Percentiles rank a stretch among this genome's conserved stretches.
Conservation (phyloP, 2,113 vertebrate species). For the Bungarus multicinctus region DNA sequence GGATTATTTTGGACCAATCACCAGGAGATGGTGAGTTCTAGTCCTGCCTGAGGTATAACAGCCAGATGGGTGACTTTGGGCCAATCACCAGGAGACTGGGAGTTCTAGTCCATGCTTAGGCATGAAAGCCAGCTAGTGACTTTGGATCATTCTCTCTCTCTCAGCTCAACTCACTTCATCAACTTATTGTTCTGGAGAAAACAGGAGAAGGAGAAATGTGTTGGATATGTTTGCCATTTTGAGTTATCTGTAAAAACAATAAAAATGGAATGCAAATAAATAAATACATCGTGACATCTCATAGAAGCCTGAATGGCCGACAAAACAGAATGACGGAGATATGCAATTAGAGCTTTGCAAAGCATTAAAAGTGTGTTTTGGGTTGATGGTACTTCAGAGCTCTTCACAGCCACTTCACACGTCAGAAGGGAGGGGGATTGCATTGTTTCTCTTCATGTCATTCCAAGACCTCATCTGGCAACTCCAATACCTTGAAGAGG, state of each 20-base stretch:
- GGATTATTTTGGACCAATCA: neutral
- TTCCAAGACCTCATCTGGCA: neutral
- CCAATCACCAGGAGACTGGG: no score
- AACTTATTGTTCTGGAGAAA: neutral
- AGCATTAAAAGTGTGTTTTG: neutral
- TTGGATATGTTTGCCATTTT: neutral
- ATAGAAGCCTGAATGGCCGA: neutral
- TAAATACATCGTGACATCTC: neutral
- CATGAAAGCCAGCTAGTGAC: neutral
- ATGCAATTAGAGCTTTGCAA: neutral
- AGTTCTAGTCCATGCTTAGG: no score
- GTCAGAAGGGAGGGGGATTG: neutral
- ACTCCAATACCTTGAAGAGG: neutral
- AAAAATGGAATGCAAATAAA: neutral
- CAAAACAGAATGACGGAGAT: neutral
- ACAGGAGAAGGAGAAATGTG: neutral
- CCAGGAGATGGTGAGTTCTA: neutral
- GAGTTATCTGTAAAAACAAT: neutral
- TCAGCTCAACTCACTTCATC: neutral
- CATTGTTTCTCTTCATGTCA: neutral
- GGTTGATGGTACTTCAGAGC: neutral
- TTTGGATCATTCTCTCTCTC: neutral
- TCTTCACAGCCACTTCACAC: neutral
- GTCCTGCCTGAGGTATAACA: no score
- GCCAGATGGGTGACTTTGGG: no score